Evolutionary conservation across 2,113 vertebrate genomes (phyloP), one percentile per base, ranked within the genome.

Genomic region (Cygnus buccinator): DNA sequence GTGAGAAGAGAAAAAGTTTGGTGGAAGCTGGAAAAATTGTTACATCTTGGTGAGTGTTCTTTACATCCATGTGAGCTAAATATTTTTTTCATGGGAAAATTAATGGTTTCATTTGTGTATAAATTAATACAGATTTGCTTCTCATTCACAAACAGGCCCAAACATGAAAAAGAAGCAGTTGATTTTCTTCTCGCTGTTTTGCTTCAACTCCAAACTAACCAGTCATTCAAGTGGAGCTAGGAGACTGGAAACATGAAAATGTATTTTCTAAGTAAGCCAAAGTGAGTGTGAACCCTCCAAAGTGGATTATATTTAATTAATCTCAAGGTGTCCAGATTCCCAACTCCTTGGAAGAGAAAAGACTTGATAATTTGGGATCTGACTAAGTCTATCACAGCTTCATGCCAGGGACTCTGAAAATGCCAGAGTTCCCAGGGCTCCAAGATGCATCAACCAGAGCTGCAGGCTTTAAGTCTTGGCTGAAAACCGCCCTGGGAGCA

Each of bases 401-500:
- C 12, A 43, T 39, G 31, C 5, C n/a, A 77, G 12, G 18, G 10
- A 86, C 26, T 70, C 26, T 74, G 20, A 22, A 84, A 88, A 58
- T n/a, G 37, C 6, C 20, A 22, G 13, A 3, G 15, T 58, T 83
- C 52, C 22, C 58, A 16, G 4, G 3, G 29, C 33, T 73, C 16
- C 52, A 70, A 13, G 4, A 6, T 48, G 8, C n/a, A 28, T 82
- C 29, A 67, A 0, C 63, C 19, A 62, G 15, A 91, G 10, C 10
- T 66, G 44, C 21, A 83, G 14, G 37, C 35, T 68, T 72, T 2
- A 41, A 74, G 9, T 58, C 73, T 52, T 29, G 39, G 11, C 7
- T 88, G 29, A 82, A 80, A 89, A 70, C 17, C 14, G 19, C 11
- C 23, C 18, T 0, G 0, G 8, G 8, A 2, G 5, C 13, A 54